These are phyloP conservation scores for Agrotis clavis DNA, from an alignment of 2,888 invertebrate genomes.

Conservation along the genomic window DNA sequence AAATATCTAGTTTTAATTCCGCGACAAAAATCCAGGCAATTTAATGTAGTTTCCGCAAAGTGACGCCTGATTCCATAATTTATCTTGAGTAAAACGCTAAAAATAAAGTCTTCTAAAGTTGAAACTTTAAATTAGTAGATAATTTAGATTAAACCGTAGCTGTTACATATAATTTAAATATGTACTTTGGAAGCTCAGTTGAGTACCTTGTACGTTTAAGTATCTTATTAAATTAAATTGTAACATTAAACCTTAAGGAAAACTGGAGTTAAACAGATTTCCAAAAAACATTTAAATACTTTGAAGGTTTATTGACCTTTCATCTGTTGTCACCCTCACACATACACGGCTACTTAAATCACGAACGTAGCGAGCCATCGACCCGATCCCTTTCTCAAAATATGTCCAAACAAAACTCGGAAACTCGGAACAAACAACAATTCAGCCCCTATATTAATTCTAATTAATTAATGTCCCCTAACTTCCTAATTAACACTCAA, in stretches of 20 bases:
- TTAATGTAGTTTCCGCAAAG: too few species aligned
- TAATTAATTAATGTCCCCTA: conserved; percentile 40
- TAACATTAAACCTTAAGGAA: neutral
- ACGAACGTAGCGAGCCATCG: neutral
- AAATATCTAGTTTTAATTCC: too few species aligned
- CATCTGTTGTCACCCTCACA: neutral
- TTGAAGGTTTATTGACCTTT: neutral
- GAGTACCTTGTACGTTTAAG: neutral
- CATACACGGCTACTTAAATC: neutral
- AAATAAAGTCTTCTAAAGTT: neutral
- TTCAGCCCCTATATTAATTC: conserved; percentile 13
- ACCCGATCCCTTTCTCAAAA: conserved; percentile 27
- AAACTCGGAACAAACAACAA: conserved; percentile 11
- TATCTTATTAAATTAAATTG: neutral
- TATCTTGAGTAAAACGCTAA: neutral
- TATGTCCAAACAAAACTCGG: conserved; percentile 11
- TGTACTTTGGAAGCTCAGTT: neutral
- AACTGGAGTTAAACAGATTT: neutral
- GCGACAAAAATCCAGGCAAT: too few species aligned
- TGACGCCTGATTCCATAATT: too few species aligned
- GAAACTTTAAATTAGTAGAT: neutral
- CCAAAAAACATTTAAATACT: neutral
- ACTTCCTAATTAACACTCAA: conserved; percentile 53
- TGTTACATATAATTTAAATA: neutral
- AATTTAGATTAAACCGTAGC: too few species aligned